phyloP scores from a whole-genome alignment of 2,113 vertebrate species.

The Syngnathus floridae region DNA sequence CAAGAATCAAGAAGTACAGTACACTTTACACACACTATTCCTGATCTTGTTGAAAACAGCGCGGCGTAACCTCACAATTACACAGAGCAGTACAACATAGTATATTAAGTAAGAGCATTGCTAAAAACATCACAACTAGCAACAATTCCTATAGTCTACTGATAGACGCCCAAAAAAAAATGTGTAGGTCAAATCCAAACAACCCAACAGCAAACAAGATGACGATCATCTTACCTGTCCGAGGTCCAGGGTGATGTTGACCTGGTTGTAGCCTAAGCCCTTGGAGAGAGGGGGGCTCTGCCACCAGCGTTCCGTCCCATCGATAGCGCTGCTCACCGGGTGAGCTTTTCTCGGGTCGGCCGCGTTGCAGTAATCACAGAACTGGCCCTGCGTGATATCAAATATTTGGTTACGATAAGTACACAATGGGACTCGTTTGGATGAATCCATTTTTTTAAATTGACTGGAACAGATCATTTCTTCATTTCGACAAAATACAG shows the following conservation, averaged over 20 bases:
- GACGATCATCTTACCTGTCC: constrained; percentile 77
- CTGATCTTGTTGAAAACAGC: not conserved
- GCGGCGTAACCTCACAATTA: constrained; percentile 58
- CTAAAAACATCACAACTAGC: constrained; percentile 31
- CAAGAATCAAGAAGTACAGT: not conserved
- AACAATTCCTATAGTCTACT: constrained; percentile 10
- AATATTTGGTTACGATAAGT: not conserved
- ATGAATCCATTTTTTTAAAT: not conserved
- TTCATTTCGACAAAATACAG: not conserved
- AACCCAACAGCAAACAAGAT: constrained; percentile 1
- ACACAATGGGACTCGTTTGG: not conserved
- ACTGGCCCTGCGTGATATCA: constrained; percentile 78
- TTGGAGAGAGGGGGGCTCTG: constrained; percentile 93
- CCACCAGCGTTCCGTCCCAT: constrained; percentile 93
- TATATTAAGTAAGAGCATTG: constrained; percentile 57
- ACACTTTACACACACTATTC: not conserved
- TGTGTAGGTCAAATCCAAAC: not conserved
- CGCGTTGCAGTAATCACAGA: constrained; percentile 84
- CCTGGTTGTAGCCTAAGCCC: constrained; percentile 77
- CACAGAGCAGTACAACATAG: constrained; percentile 61
- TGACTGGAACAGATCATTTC: not conserved
- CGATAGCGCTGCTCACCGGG: constrained; percentile 77
- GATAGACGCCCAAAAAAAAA: not conserved
- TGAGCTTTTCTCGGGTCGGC: constrained; percentile 80
- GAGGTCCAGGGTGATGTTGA: constrained; percentile 88